A percentile compares a stretch with the other conserved stretches of the same genome.
Evolutionary conservation across 2,888 invertebrate genomes (phyloP).

Genomic region (Drosophila paranaensis): DNA sequence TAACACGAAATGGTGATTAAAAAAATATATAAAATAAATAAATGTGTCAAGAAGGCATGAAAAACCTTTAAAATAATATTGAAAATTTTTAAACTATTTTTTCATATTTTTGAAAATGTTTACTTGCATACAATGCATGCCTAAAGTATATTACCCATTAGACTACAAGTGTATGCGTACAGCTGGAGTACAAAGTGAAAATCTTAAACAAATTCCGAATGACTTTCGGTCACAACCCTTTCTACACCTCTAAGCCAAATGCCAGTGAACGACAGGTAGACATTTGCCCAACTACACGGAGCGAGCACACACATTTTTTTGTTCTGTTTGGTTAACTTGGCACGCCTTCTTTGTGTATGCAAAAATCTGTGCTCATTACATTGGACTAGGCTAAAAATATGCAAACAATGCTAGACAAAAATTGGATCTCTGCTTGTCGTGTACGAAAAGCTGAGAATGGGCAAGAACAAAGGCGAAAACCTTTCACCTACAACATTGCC

Average conservation of each 20-base stretch:
- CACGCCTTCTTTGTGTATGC: conserved; percentile 54
- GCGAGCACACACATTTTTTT: conserved; percentile 4
- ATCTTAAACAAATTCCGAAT: not conserved
- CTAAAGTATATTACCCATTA: not conserved
- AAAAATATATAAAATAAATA: not conserved
- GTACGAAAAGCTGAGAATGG: conserved; percentile 8
- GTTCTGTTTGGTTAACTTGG: conserved; percentile 13
- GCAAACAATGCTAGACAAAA: conserved; percentile 67
- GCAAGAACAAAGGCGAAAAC: conserved; percentile 44
- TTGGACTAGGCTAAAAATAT: conserved; percentile 64
- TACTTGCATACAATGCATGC: not conserved
- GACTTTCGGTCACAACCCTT: not conserved
- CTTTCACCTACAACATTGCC: conserved; percentile 59
- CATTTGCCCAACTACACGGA: conserved; percentile 21
- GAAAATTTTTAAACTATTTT: not conserved
- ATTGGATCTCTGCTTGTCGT: conserved; percentile 48
- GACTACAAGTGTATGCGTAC: not conserved
- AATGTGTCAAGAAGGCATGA: not conserved
- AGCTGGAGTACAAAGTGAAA: not conserved
- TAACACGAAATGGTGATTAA: not conserved
- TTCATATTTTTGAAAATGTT: no score
- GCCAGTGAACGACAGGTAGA: conserved; percentile 17
- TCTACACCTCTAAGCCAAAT: conserved; percentile 11
- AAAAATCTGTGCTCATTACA: conserved; percentile 59
- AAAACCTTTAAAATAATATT: not conserved